phyloP scores from a whole-genome alignment of 2,888 invertebrate genomes.

The Nemotelus nigrinus region DNA sequence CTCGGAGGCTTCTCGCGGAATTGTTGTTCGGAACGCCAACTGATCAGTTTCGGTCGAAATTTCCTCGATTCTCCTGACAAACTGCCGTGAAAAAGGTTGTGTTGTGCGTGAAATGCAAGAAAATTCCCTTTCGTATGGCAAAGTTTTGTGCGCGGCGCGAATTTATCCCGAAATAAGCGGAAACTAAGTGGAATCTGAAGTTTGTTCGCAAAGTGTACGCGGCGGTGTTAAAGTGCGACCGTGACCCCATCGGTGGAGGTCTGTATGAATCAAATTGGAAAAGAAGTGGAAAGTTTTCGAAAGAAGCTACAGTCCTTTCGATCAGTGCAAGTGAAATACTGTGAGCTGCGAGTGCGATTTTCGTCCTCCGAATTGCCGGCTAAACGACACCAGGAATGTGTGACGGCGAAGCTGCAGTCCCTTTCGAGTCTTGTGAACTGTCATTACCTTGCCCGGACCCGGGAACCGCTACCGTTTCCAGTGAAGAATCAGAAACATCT shows the following conservation, averaged over 20 bases:
- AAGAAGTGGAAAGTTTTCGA: too few species aligned
- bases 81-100: background rate
- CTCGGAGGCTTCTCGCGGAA: background rate
- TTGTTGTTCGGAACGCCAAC: background rate
- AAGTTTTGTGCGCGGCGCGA: too few species aligned
- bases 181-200: too few species aligned
- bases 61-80: background rate
- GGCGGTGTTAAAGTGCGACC: too few species aligned
- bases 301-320: too few species aligned
- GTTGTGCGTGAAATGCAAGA: background rate
- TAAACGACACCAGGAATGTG: constrained; percentile 17
- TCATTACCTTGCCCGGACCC: constrained; percentile 11
- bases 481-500: background rate
- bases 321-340: too few species aligned
- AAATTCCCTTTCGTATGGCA: background rate
- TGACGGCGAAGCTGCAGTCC: constrained; percentile 30
- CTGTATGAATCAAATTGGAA: too few species aligned
- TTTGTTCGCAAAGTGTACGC: too few species aligned
- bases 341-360: too few species aligned
- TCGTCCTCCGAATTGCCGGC: too few species aligned
- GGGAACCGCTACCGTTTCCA: background rate
- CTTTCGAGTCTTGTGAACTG: constrained; percentile 15
- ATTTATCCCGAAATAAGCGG: too few species aligned
- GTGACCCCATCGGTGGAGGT: too few species aligned
- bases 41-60: background rate